phyloP scores from a whole-genome alignment of 1,140 invertebrate genomes.

The Pseudomyrmex flavicornis region DNA sequence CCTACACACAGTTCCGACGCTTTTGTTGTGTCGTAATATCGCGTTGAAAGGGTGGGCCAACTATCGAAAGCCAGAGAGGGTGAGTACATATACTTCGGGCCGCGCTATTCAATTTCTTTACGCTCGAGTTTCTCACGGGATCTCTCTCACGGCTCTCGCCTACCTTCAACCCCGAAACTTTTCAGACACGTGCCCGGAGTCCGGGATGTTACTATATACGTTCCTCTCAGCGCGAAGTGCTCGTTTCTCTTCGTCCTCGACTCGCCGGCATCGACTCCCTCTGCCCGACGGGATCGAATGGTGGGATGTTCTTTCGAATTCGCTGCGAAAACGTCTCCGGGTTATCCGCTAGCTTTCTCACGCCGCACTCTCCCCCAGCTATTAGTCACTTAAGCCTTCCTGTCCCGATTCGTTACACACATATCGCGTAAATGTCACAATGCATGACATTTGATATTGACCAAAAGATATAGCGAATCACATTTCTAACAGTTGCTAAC shows the following conservation, averaged over 20 bases:
- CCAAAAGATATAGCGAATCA: not conserved
- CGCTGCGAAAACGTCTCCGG: conserved; percentile 19
- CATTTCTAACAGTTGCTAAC: not conserved
- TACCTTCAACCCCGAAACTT: conserved; percentile 46
- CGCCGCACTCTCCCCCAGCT: conserved; percentile 25
- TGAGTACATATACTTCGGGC: conserved; percentile 24
- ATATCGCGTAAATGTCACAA: not conserved
- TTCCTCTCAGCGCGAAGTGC: conserved; percentile 35
- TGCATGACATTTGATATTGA: not conserved
- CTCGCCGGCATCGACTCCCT: not conserved
- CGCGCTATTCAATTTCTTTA: conserved; percentile 67
- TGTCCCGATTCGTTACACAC: not conserved
- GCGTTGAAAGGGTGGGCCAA: conserved; percentile 13
- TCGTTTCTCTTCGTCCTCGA: conserved; percentile 55
- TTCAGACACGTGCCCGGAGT: conserved; percentile 61
- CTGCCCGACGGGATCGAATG: conserved; percentile 34
- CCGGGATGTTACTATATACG: conserved; percentile 46
- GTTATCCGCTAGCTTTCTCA: conserved; percentile 22
- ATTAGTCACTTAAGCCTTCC: conserved; percentile 24
- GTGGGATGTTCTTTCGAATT: conserved; percentile 57
- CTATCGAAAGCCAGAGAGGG: conserved; percentile 7
- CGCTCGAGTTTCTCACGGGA: conserved; percentile 53
- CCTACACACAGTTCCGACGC: not conserved
- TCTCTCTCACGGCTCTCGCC: conserved; percentile 39
- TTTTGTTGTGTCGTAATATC: conserved; percentile 11